Percentiles rank a stretch among this genome's conserved stretches.
Evolutionary conservation across 2,888 invertebrate genomes (phyloP).

Genomic region (Tipula confusa): DNA sequence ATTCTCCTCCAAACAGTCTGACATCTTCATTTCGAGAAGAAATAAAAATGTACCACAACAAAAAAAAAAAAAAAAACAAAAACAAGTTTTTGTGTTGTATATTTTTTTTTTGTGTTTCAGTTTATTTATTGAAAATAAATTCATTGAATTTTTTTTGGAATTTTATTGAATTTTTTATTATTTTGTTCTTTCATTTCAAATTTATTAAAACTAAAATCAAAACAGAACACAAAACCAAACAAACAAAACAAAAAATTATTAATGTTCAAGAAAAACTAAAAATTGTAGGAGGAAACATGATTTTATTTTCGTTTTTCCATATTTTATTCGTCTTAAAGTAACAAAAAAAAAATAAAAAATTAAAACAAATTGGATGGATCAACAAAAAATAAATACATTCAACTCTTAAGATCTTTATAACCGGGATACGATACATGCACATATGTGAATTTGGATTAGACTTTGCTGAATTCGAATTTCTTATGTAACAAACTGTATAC

Average conservation of each 20-base stretch:
- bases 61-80: background rate
- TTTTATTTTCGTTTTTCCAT: background rate
- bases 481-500: background rate
- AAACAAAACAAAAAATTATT: background rate
- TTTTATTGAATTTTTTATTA: background rate
- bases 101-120: background rate
- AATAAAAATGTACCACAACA: background rate
- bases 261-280: background rate
- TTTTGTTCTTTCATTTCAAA: background rate
- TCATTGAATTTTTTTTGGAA: background rate
- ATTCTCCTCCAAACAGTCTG: background rate
- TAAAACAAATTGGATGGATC: background rate
- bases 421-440: background rate
- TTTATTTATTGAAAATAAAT: slow-evolving; percentile 12
- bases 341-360: background rate
- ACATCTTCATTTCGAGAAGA: slow-evolving; percentile 9
- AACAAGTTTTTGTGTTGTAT: background rate
- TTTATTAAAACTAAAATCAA: background rate
- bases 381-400: slow-evolving; percentile 20
- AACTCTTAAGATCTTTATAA: background rate
- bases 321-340: background rate
- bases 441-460: background rate
- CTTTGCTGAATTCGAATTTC: background rate
- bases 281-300: slow-evolving; percentile 12
- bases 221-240: background rate